phyloP scores from a whole-genome alignment of 2,888 invertebrate species.

The Synergus umbraculus region DNA sequence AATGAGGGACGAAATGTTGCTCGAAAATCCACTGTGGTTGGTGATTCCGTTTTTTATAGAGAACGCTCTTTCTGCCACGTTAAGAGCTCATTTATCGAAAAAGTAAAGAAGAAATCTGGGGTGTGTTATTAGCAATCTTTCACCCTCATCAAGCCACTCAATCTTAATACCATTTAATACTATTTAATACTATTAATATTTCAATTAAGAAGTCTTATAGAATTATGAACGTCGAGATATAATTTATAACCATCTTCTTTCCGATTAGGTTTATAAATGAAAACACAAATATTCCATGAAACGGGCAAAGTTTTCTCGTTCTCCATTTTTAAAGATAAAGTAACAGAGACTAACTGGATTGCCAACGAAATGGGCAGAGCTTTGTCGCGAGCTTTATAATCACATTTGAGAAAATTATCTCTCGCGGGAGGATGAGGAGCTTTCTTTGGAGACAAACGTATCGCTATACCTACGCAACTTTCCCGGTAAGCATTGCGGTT shows the following conservation, averaged over 20 bases:
- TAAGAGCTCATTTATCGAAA: conserved; percentile 55
- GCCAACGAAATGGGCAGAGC: conserved; percentile 12
- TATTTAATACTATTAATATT: not conserved
- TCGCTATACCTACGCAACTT: conserved; percentile 40
- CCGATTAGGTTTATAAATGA: not conserved
- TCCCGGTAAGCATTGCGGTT: conserved; percentile 41
- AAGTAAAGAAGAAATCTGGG: conserved; percentile 21
- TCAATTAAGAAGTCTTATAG: not conserved
- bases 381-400: conserved; percentile 38
- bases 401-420: conserved; percentile 39
- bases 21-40: conserved; percentile 47
- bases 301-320: conserved; percentile 2
- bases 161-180: not conserved
- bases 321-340: conserved; percentile 17
- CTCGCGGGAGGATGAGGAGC: conserved; percentile 5
- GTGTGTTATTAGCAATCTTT: conserved; percentile 17
- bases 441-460: conserved; percentile 47
- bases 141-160: not conserved
- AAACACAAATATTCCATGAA: not conserved
- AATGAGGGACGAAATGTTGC: conserved; percentile 52
- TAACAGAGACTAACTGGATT: conserved; percentile 30
- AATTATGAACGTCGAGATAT: not conserved
- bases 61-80: conserved; percentile 57
- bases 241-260: not conserved
- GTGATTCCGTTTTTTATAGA: conserved; percentile 53